Base-by-base conservation (phyloP, 2,888 invertebrate genomes). In the Epiblema foenella region DNA sequence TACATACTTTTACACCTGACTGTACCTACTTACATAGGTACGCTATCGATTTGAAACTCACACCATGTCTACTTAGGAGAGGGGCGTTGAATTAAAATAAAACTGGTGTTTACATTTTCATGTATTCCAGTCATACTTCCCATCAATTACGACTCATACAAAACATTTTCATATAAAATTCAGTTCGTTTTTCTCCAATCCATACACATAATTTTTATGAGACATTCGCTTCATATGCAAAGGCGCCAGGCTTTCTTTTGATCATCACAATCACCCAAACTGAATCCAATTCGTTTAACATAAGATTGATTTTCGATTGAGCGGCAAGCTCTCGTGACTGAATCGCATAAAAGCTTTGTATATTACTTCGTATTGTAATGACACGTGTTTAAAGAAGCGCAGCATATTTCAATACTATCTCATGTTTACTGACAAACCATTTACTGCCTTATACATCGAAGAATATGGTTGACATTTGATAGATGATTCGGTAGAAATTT, bases 291-390 rank as follows among this genome's bases (percentile, higher is more conserved):
- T 0, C 0, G 0, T 10, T 15, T 9, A 0, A 12, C 69, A 70
- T 77, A 77, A 68, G 73, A 73, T 73, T 64, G 15, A 68, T 63
- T 71, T 74, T 76, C 51, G 52, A 42, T 49, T 69, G 66, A 46
- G 29, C 12, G 10, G 10, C 59, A 20, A 60, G 42, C 70, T 76
- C 75, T 78, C 81, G 78, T 81, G 81, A 81, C 79, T 76, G 72
- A 59, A 71, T 73, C 77, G 72, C 78, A 81, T 82, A 79, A 80
- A 77, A 75, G 75, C 77, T 75, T 72, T 60, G 54, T 75, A 76
- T 75, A 77, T 78, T 76, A 76, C 76, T 78, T 80, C 78, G 78
- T 79, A 79, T 77, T 77, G 79, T 79, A 81, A 81, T 79, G 79
- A 79, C 79, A 79, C 76, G 78, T 79, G 79, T 79, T 78, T 77